Evolutionary conservation across 1,140 invertebrate species (phyloP).

Genomic region (Halictus rubicundus): DNA sequence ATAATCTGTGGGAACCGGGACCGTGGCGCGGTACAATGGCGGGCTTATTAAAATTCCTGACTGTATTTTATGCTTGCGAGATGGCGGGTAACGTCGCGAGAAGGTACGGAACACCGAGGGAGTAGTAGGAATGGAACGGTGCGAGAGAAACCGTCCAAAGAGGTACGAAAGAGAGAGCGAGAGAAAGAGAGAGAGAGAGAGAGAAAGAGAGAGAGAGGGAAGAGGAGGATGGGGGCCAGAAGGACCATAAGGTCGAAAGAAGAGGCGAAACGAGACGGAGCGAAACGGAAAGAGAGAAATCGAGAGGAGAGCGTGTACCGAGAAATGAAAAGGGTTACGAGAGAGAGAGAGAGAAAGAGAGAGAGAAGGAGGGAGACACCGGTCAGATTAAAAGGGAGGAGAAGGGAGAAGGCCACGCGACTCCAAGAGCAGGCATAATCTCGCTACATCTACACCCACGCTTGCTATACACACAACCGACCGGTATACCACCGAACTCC

Average conservation of each 20-base stretch:
- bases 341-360: conserved; percentile 2
- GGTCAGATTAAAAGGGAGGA: conserved; percentile 41
- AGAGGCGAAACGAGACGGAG: conserved; percentile 6
- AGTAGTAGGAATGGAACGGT: conserved; percentile 29
- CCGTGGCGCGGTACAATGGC: conserved; percentile 65
- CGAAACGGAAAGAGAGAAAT: conserved; percentile 42
- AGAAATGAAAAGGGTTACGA: conserved; percentile 40
- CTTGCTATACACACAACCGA: conserved; percentile 58
- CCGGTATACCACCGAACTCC: conserved; percentile 46
- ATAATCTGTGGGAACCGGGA: conserved; percentile 71
- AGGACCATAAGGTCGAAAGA: background rate
- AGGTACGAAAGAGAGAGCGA: too few relatives aligned
- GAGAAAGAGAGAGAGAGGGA: conserved; percentile 20
- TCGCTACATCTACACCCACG: conserved; percentile 73
- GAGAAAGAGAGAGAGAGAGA: background rate
- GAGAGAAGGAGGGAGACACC: conserved; percentile 14
- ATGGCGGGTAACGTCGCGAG: conserved; percentile 63
- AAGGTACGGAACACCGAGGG: conserved; percentile 40
- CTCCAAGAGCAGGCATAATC: conserved; percentile 65
- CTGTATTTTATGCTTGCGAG: conserved; percentile 71
- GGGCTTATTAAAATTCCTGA: conserved; percentile 75
- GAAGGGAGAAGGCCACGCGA: conserved; percentile 70
- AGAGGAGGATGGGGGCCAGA: conserved; percentile 1
- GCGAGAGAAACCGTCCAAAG: conserved; percentile 5
- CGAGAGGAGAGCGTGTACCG: conserved; percentile 29